Evolutionary conservation across 2,113 vertebrate species (phyloP).

Genomic region (Neotoma lepida): DNA sequence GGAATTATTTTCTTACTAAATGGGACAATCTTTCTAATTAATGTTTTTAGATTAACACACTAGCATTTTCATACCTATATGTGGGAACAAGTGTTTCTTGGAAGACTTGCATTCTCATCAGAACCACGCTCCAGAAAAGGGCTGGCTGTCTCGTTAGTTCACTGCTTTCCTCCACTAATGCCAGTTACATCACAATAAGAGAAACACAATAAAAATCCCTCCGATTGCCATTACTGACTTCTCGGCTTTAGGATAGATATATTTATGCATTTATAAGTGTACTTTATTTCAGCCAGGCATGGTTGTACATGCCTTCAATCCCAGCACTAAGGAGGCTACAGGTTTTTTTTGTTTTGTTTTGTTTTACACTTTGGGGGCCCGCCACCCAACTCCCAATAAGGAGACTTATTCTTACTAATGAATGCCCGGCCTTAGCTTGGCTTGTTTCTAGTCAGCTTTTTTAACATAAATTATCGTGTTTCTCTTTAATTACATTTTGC

Average conservation of each 20-base stretch:
- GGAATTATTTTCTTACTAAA: slow-evolving; percentile 28
- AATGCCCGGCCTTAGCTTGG: neutral
- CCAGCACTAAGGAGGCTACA: neutral
- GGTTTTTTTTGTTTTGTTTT: no score
- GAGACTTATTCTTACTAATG: neutral
- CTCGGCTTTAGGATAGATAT: neutral
- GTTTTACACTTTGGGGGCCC: no score
- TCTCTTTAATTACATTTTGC: neutral
- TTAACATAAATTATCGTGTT: neutral
- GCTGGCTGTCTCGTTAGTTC: neutral
- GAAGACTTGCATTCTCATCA: neutral
- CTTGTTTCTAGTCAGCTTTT: neutral
- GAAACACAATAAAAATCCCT: neutral
- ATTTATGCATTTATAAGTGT: neutral
- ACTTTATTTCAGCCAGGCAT: neutral
- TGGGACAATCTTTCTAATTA: neutral
- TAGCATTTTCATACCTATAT: neutral
- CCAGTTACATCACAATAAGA: neutral
- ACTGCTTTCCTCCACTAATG: neutral
- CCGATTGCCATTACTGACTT: neutral
- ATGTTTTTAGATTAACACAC: neutral
- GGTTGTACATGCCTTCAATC: neutral
- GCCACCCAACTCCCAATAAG: no score
- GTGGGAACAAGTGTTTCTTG: neutral
- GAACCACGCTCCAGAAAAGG: neutral